A percentile compares a stretch with the other conserved stretches of the same genome.
Evolutionary conservation across 2,888 invertebrate species (phyloP).

Genomic region (Mesoligia furuncula): DNA sequence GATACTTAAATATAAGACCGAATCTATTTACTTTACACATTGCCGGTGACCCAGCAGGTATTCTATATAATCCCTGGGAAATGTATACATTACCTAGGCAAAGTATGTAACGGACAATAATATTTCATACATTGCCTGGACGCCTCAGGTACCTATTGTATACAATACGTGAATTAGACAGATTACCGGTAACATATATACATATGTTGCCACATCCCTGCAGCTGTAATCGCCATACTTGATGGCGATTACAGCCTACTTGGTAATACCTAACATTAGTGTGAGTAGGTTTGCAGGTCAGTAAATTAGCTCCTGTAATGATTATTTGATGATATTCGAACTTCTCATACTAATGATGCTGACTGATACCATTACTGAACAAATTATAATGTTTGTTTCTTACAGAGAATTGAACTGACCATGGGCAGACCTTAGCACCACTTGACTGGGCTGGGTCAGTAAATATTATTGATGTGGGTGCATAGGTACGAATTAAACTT

Average conservation of each 20-base stretch:
- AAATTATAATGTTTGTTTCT: neutral
- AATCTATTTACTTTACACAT: too few species aligned
- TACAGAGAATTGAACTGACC: neutral
- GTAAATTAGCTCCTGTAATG: neutral
- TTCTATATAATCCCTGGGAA: too few species aligned
- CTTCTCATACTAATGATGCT: neutral
- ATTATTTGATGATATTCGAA: neutral
- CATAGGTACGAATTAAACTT: slow-evolving; percentile 36
- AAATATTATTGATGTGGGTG: too few species aligned
- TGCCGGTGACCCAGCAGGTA: too few species aligned
- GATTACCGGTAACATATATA: too few species aligned
- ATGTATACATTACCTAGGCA: too few species aligned
- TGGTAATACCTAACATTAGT: neutral
- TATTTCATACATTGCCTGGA: too few species aligned
- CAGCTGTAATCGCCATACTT: slow-evolving; percentile 9
- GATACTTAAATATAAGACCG: too few species aligned
- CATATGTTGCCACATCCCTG: neutral
- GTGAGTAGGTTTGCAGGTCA: neutral
- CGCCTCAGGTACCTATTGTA: too few species aligned
- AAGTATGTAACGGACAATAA: too few species aligned
- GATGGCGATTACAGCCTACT: too few species aligned
- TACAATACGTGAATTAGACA: too few species aligned
- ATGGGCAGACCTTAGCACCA: neutral
- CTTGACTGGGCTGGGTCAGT: neutral
- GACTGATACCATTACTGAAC: neutral